Evolutionary conservation across 2,888 invertebrate species (phyloP), one percentile per base, ranked within the genome.

Genomic region (Nymphalis polychloros): DNA sequence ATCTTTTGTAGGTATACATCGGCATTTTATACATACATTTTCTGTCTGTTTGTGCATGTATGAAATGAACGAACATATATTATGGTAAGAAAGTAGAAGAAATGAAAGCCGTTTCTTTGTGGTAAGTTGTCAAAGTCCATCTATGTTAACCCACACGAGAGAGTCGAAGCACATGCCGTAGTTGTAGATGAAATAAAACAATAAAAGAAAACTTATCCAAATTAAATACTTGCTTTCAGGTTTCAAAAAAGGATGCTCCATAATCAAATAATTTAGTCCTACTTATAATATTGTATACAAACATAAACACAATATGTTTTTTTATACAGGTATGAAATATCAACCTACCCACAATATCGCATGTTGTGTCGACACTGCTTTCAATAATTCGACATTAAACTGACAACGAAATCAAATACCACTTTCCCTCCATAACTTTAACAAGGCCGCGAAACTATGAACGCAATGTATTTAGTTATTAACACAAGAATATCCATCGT

Each of bases 381-480:
- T 57, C 57, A 41, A 41, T 27, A 55, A 19, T 20, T 19, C 61
- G 69, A 63, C 59, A 52, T 49, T 49, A 63, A 78, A 79, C 72
- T 70, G 72, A 73, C 57, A 48, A 35, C 55, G 27, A 69, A 63
- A 72, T 76, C 78, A 81, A 84, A 83, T 81, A 79, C 79, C 76
- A 81, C 80, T 84, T 82, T 82, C 80, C 75, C 77, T 73, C 75
- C 71, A 75, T 76, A 76, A 76, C 71, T 69, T 66, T 73, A 81
- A 78, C 73, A 79, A 82, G 80, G 82, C 77, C 77, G 77, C 63
- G 71, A 63, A 78, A 79, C 78, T 72, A 74, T 73, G 73, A 74
- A 76, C 81, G 84, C 81, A 83, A 81, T 84, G 84, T 81, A 83
- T 66, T 77, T 74, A 69, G 68, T 72, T 68, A 65, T 53, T 64